These are phyloP conservation scores for Teleogryllus occipitalis DNA, from an alignment of 1,140 invertebrate species.

Conservation along the genomic window DNA sequence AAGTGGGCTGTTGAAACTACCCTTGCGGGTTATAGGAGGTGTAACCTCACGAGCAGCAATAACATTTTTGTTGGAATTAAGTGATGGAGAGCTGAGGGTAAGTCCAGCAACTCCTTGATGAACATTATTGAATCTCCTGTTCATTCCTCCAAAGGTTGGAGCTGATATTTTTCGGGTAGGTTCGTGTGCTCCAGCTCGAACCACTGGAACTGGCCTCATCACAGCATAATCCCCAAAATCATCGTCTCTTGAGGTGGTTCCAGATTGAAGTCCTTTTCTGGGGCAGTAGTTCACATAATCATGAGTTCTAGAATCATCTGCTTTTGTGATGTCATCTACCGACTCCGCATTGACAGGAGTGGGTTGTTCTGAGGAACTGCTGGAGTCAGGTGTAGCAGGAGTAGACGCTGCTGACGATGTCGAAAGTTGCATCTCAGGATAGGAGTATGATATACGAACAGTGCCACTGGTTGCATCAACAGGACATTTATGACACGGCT, in stretches of 20 bases:
- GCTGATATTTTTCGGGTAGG: background rate
- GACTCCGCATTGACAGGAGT: constrained; percentile 18
- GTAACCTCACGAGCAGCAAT: background rate
- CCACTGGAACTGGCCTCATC: constrained; percentile 30
- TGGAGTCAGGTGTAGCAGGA: constrained; percentile 23
- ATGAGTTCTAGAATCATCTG: background rate
- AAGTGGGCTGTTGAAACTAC: background rate
- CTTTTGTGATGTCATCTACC: constrained; percentile 11
- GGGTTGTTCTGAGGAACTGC: constrained; percentile 19
- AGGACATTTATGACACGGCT: constrained; percentile 28
- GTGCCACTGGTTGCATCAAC: constrained; percentile 34
- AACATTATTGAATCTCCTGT: constrained; percentile 5
- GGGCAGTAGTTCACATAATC: constrained; percentile 35
- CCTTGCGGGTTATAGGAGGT: background rate
- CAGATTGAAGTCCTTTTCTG: background rate
- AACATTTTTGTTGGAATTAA: background rate
- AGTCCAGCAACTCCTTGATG: background rate
- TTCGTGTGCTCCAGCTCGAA: background rate
- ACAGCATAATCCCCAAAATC: constrained; percentile 33
- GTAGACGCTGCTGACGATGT: constrained; percentile 11
- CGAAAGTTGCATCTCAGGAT: constrained; percentile 13
- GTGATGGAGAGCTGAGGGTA: constrained; percentile 7
- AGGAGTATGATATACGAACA: constrained; percentile 24
- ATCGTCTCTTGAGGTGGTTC: background rate
- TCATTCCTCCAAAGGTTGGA: background rate